Evolutionary conservation across 2,888 invertebrate species (phyloP), one percentile per base, ranked within the genome.

Genomic region (Rhynchonema sp.): DNA sequence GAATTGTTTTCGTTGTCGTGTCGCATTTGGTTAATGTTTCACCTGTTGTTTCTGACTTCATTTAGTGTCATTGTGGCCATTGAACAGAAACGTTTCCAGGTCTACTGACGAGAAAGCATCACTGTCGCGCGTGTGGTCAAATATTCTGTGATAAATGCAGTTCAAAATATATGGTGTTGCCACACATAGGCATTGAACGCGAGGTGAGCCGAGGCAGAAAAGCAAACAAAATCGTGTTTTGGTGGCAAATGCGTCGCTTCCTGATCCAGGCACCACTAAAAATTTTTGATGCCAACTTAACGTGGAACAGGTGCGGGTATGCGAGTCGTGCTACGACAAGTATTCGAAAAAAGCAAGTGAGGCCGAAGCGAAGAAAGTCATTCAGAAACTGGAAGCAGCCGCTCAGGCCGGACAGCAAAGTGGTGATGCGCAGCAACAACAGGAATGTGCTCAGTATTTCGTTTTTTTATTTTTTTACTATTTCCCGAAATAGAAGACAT

Each of bases 41-140:
- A 20, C 13, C 9, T 52, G 3, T 22, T 23, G 3, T 23, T 52
- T 52, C 17, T n/a, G 25, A 6, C n/a, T 52, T 52, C n/a, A 23
- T 23, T 52, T 52, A 6, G n/a, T 6, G 3, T 17, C 9, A 54
- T 54, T 30, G 29, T 27, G 17, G 9, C 28, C 22, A 55, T 6
- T 55, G 20, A 17, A 6, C 20, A 55, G 9, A 17, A 22, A 17
- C 46, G 3, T 52, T 52, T 54, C 3, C 28, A 54, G 54, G 67
- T 1, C 55, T 71, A 6, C 61, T 71, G 60, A 70, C 70, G 1
- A 70, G 71, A 23, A 71, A 82, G 77, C 98, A 98, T 75, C 98
- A 98, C 73, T 99, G 98, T 71, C 82, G 98, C 59, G 89, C 90
- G 59, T 98, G 98, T 77, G 98, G 98, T 0, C 92, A 98, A 77